Evolutionary conservation across 2,113 vertebrate species (phyloP).

Genomic region (mouse (Mus musculus)): DNA sequence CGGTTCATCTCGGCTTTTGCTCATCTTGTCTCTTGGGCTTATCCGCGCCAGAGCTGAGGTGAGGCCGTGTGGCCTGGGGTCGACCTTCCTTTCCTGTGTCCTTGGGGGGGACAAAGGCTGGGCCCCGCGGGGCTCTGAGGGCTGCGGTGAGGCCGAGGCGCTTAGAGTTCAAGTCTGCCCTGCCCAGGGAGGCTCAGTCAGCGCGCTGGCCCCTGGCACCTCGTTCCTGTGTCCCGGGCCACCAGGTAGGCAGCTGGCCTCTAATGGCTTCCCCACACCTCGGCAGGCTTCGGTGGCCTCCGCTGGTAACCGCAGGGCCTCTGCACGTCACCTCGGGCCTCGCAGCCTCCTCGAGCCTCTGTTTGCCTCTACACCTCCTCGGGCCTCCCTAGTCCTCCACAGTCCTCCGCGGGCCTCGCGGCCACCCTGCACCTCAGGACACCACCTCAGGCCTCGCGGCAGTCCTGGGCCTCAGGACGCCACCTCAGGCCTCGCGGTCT

Average conservation of each 20-base stretch:
- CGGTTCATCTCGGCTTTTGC: fast-evolving
- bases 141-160: neutral
- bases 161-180: neutral
- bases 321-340: neutral
- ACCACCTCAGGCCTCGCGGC: neutral
- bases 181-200: neutral
- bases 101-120: too few relatives aligned
- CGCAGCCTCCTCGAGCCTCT: neutral
- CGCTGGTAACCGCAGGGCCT: neutral
- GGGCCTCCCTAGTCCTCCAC: neutral
- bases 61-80: neutral
- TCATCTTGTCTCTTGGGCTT: neutral
- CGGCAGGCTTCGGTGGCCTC: neutral
- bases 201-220: neutral
- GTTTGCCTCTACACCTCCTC: neutral
- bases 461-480: neutral
- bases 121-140: too few relatives aligned
- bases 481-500: neutral
- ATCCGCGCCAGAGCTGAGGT: neutral
- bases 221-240: neutral
- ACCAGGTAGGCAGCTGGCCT: neutral
- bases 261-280: neutral
- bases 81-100: neutral
- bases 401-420: neutral
- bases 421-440: neutral